Conservation (phyloP, 2,888 invertebrate species). For the Eristalinus sepulchralis region DNA sequence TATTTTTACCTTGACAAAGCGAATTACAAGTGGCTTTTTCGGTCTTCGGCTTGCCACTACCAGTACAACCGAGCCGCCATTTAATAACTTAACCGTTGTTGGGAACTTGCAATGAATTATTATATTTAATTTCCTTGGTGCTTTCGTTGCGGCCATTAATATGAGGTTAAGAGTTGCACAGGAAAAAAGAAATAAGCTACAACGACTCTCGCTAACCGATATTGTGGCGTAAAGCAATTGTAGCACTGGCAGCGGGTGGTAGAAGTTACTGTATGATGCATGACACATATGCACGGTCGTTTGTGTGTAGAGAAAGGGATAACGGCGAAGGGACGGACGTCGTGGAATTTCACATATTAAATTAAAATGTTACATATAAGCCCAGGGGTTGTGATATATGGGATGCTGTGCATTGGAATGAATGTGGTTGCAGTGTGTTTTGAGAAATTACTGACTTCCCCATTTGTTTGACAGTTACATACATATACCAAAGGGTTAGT, state of each 20-base stretch:
- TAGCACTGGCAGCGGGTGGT: conserved; percentile 25
- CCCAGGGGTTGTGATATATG: conserved; percentile 20
- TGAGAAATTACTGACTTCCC: background rate
- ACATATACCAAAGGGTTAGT: background rate
- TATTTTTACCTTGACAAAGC: conserved; percentile 64
- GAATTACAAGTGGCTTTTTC: conserved; percentile 70
- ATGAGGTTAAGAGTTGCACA: conserved; percentile 59
- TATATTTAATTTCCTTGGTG: conserved; percentile 72
- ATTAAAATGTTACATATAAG: conserved; percentile 56
- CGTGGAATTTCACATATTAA: conserved; percentile 67
- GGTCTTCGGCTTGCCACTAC: conserved; percentile 50
- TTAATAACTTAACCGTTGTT: conserved; percentile 70
- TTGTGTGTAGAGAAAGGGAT: conserved; percentile 21
- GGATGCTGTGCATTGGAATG: background rate
- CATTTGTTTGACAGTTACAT: background rate
- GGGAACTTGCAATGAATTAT: conserved; percentile 71
- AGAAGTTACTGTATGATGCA: conserved; percentile 47
- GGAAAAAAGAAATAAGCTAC: conserved; percentile 32
- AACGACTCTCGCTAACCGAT: conserved; percentile 34
- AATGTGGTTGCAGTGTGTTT: background rate
- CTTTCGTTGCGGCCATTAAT: conserved; percentile 70
- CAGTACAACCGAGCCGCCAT: conserved; percentile 48
- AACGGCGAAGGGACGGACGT: conserved; percentile 19
- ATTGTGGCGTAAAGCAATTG: conserved; percentile 51
- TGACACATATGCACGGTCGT: conserved; percentile 19